Percentiles rank a stretch among this genome's conserved stretches.
These are phyloP conservation scores for Ips nitidus DNA, from an alignment of 1,140 invertebrate species.

Conservation along the genomic window DNA sequence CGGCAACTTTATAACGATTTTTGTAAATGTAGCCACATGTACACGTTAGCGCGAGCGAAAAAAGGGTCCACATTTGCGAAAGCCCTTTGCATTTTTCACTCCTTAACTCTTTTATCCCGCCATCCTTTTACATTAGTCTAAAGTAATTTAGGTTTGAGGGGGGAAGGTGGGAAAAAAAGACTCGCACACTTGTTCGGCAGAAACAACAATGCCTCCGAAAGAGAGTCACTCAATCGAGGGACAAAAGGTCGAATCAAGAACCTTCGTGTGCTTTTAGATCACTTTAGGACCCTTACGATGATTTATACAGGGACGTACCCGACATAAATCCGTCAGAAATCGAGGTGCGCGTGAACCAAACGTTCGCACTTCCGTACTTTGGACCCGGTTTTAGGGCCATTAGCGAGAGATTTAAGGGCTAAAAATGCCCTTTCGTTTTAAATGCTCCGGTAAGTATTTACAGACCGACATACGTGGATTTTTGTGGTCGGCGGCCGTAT, in stretches of 20 bases:
- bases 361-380: too few species aligned
- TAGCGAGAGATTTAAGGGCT: neutral
- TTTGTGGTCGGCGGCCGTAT: slow-evolving; percentile 13
- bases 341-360: too few species aligned
- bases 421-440: slow-evolving; percentile 19
- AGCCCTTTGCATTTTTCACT: slow-evolving; percentile 11
- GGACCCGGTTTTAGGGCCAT: neutral
- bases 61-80: slow-evolving; percentile 3
- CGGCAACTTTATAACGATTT: too few species aligned
- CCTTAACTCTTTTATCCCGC: slow-evolving; percentile 16
- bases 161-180: slow-evolving; percentile 27
- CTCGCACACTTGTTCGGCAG: slow-evolving; percentile 29
- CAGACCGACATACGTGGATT: slow-evolving; percentile 24
- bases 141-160: slow-evolving; percentile 26
- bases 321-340: neutral
- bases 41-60: neutral
- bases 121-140: slow-evolving; percentile 18
- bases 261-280: slow-evolving; percentile 27
- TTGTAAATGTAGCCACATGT: neutral
- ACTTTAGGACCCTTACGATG: slow-evolving; percentile 4
- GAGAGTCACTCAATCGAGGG: slow-evolving; percentile 27
- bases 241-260: slow-evolving; percentile 32
- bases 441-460: slow-evolving; percentile 19
- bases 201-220: slow-evolving; percentile 32
- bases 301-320: slow-evolving; percentile 8